These are phyloP conservation scores for Acheta domesticus DNA, from an alignment of 2,888 invertebrate species.

Conservation along the genomic window DNA sequence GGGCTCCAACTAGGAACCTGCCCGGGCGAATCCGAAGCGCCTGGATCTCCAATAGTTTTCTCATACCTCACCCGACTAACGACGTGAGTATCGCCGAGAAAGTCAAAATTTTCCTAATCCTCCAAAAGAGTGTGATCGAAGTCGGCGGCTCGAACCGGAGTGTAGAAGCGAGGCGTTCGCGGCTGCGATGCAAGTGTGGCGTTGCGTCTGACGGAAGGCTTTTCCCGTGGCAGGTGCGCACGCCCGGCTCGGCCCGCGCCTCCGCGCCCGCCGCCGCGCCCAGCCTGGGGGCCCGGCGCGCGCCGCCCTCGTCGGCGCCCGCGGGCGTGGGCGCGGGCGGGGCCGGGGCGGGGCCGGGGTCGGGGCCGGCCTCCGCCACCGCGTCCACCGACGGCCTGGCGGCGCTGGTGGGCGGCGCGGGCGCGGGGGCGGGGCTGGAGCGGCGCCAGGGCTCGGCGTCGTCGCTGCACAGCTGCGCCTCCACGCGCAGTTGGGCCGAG, in stretches of 20 bases:
- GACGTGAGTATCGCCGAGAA: no score
- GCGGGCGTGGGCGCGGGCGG: background rate
- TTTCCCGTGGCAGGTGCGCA: background rate
- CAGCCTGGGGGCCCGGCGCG: background rate
- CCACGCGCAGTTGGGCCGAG: constrained; percentile 47
- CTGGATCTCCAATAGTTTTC: no score
- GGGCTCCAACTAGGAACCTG: no score
- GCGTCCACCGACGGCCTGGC: background rate
- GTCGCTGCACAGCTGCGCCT: constrained; percentile 41
- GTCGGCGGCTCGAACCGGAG: no score
- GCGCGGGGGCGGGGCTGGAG: constrained; percentile 19
- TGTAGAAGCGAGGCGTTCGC: no score
- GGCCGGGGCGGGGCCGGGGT: background rate
- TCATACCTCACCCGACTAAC: no score
- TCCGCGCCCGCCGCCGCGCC: background rate
- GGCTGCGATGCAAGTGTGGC: no score
- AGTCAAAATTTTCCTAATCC: no score
- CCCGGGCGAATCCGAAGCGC: no score
- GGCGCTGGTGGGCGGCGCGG: constrained; percentile 20
- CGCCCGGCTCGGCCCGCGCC: background rate
- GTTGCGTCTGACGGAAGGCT: no score
- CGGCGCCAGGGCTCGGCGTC: constrained; percentile 39
- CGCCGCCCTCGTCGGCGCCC: background rate
- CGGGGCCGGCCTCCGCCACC: background rate
- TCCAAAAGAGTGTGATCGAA: no score